Percentiles rank a stretch among this genome's conserved stretches.
Conservation (phyloP, 1,140 invertebrate genomes). For the Brachionus paranguensis region DNA sequence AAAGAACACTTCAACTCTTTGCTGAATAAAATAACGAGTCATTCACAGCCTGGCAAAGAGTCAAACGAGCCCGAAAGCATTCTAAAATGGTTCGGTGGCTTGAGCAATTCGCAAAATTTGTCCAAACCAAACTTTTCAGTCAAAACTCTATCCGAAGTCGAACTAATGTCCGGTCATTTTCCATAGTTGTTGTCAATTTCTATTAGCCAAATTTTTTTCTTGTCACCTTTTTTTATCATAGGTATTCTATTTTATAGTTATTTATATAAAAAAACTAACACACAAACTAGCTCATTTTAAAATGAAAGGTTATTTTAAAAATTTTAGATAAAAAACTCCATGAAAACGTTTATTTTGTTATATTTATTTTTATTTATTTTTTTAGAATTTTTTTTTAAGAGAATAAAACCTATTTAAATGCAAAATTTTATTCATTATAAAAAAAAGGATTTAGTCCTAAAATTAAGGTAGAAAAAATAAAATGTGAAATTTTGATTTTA, state of each 20-base stretch:
- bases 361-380: background rate
- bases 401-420: background rate
- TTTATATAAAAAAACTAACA: background rate
- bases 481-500: too few relatives aligned
- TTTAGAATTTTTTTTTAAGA: background rate
- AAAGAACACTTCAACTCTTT: conserved; percentile 22
- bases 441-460: too few relatives aligned
- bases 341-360: background rate
- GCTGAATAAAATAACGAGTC: background rate
- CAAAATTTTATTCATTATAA: background rate
- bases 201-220: background rate
- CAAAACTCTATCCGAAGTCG: conserved; percentile 17
- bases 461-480: too few relatives aligned
- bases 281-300: background rate
- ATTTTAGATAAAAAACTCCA: background rate
- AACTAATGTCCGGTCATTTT: conserved; percentile 36
- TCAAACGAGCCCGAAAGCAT: background rate
- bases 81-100: conserved; percentile 15
- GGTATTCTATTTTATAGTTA: background rate
- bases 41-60: background rate
- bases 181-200: background rate
- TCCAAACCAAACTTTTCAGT: conserved; percentile 2
- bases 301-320: background rate
- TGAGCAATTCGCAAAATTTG: background rate
- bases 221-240: background rate